These are phyloP conservation scores for Murina feae DNA, from an alignment of 2,113 vertebrate species.

Conservation along the genomic window DNA sequence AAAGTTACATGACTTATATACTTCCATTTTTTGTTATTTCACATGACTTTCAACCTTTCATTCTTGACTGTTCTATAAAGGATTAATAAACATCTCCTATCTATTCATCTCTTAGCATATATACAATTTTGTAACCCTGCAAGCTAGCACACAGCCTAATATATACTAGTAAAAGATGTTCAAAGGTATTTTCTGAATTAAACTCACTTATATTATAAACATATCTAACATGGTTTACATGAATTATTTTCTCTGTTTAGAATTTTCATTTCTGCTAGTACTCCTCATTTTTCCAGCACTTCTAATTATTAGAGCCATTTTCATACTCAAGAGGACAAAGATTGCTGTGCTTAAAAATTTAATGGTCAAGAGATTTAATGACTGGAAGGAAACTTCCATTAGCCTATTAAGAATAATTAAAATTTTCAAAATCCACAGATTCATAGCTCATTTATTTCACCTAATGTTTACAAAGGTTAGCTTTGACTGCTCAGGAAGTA, in stretches of 20 bases:
- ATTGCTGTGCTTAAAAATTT: neutral
- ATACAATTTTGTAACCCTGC: neutral
- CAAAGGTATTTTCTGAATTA: neutral
- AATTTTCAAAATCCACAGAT: neutral
- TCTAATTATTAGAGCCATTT: neutral
- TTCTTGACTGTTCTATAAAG: neutral
- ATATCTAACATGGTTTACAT: neutral
- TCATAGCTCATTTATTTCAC: neutral
- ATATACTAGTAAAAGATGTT: neutral
- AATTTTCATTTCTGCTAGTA: constrained; percentile 15
- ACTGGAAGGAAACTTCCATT: neutral
- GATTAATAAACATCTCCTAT: neutral
- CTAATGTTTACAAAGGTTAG: neutral
- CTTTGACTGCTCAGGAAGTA: constrained; percentile 1
- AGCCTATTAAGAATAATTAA: neutral
- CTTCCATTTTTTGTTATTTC: neutral
- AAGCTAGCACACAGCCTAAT: neutral
- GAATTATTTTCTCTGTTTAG: neutral
- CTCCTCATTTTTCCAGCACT: neutral
- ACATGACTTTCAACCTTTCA: neutral
- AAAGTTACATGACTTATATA: neutral
- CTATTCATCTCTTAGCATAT: neutral
- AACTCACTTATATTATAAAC: neutral
- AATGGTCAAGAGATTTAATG: neutral
- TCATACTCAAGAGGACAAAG: neutral